These are phyloP conservation scores for Octodonta nipae DNA, from an alignment of 2,888 invertebrate species.

Conservation along the genomic window DNA sequence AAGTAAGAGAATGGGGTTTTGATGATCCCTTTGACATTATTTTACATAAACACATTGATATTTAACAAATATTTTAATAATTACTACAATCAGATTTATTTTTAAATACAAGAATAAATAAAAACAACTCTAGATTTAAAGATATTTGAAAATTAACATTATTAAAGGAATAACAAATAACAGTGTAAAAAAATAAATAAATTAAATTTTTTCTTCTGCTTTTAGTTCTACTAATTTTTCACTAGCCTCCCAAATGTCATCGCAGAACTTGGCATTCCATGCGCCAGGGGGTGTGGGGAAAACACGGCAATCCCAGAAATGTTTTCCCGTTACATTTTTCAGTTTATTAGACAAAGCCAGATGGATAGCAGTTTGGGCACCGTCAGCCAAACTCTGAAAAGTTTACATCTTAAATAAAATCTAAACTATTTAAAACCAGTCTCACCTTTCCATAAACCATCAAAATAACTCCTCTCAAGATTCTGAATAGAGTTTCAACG, in stretches of 20 bases:
- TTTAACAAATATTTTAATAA: too few species aligned
- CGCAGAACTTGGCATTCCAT: slow-evolving; percentile 41
- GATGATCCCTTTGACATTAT: too few species aligned
- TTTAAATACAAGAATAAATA: too few species aligned
- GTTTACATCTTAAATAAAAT: not conserved
- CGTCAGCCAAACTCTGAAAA: slow-evolving; percentile 59
- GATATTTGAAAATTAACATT: too few species aligned
- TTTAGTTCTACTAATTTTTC: slow-evolving; percentile 58
- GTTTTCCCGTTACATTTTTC: slow-evolving; percentile 58
- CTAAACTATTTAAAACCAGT: not conserved
- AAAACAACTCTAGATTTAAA: too few species aligned
- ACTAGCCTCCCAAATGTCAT: slow-evolving; percentile 72
- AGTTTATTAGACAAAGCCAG: slow-evolving; percentile 62
- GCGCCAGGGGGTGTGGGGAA: slow-evolving; percentile 24
- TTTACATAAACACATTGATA: too few species aligned
- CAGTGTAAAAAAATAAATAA: too few species aligned
- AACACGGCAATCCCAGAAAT: slow-evolving; percentile 60
- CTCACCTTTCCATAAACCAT: slow-evolving; percentile 24
- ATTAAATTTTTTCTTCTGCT: slow-evolving; percentile 39
- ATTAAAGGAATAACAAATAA: too few species aligned
- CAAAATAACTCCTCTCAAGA: slow-evolving; percentile 17
- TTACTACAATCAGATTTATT: too few species aligned
- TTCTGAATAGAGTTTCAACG: slow-evolving; percentile 14
- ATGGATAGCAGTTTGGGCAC: slow-evolving; percentile 68
- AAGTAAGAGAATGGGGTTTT: too few species aligned